phyloP scores from a whole-genome alignment of 2,888 invertebrate species.

The Catocala fraxini region DNA sequence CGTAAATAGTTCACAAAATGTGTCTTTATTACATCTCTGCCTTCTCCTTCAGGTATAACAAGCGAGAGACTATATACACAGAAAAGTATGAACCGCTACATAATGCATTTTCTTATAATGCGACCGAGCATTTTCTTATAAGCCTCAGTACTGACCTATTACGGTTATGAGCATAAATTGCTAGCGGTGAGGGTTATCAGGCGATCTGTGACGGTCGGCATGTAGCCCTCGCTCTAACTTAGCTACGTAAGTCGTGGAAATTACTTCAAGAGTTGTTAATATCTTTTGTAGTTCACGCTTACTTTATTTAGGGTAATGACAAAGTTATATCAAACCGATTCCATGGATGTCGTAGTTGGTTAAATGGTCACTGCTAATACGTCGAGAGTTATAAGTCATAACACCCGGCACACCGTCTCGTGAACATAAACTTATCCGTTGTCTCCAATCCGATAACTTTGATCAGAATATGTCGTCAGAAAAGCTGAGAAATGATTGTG shows the following conservation, averaged over 20 bases:
- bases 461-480: no score
- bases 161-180: slow-evolving; percentile 62
- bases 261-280: slow-evolving; percentile 24
- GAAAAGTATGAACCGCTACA: slow-evolving; percentile 4
- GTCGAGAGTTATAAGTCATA: no score
- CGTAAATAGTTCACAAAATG: no score
- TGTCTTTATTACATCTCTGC: no score
- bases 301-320: not conserved
- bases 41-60: no score
- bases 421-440: no score
- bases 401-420: no score
- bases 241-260: slow-evolving; percentile 20
- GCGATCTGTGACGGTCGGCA: slow-evolving; percentile 58
- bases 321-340: no score
- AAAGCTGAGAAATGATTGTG: no score
- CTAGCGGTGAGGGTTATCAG: slow-evolving; percentile 53
- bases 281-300: slow-evolving; percentile 3
- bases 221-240: slow-evolving; percentile 42
- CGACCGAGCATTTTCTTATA: slow-evolving; percentile 14
- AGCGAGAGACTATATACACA: not conserved
- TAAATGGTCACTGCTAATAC: no score
- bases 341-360: no score
- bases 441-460: no score
- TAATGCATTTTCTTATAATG: slow-evolving; percentile 44
- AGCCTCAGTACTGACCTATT: slow-evolving; percentile 46